Evolutionary conservation across 1,140 invertebrate genomes (phyloP).

Genomic region (Drosophila kurseongensis): DNA sequence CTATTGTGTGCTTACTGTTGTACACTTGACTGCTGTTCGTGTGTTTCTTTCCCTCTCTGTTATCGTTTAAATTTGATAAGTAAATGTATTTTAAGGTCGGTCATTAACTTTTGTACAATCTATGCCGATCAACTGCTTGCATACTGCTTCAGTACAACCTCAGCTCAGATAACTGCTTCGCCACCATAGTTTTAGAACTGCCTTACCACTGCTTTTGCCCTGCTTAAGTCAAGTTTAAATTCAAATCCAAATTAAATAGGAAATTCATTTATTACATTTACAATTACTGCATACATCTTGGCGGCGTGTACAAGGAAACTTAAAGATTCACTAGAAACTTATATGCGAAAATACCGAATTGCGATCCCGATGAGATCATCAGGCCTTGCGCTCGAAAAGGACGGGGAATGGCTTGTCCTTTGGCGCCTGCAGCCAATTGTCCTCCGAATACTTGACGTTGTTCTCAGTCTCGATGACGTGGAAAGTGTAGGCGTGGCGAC

Average conservation of each 20-base stretch:
- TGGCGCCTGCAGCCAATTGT: constrained; percentile 94
- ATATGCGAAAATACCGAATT: constrained; percentile 68
- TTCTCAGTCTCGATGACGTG: constrained; percentile 94
- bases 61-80: constrained; percentile 11
- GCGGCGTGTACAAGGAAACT: constrained; percentile 48
- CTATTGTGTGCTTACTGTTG: constrained; percentile 3
- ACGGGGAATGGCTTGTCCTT: constrained; percentile 87
- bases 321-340: constrained; percentile 53
- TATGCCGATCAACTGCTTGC: constrained; percentile 6
- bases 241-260: not conserved
- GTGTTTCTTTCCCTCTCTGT: not conserved
- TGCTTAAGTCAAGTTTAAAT: not conserved
- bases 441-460: constrained; percentile 89
- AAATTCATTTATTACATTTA: constrained; percentile 46
- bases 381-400: constrained; percentile 86
- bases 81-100: constrained; percentile 27
- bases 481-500: constrained; percentile 98
- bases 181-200: not conserved
- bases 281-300: constrained; percentile 39
- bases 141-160: not conserved
- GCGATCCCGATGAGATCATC: constrained; percentile 10
- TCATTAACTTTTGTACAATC: constrained; percentile 5
- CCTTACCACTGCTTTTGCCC: not conserved
- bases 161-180: not conserved
- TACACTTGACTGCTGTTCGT: not conserved